These are phyloP conservation scores for Parochlus steinenii DNA, from an alignment of 2,888 invertebrate species.

Conservation along the genomic window DNA sequence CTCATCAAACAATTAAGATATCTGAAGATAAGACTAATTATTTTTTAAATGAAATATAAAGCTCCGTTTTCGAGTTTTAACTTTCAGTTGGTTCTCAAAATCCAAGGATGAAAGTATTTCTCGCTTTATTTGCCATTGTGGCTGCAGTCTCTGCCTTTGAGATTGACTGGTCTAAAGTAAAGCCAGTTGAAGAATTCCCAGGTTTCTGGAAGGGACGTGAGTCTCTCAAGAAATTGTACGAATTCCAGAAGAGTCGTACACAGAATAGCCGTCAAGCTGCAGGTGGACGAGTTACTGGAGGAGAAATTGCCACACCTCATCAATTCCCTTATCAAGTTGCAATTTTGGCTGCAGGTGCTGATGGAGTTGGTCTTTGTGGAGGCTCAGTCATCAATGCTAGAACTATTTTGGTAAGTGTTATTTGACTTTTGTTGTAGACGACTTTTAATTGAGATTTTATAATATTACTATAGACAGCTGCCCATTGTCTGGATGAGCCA, in stretches of 20 bases:
- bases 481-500: conserved; percentile 5
- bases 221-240: too few species aligned
- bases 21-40: too few species aligned
- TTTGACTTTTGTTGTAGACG: background rate
- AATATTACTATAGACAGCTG: background rate
- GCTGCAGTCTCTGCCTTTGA: conserved; percentile 4
- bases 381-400: background rate
- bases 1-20: too few species aligned
- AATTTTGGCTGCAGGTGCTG: too few species aligned
- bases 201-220: conserved; percentile 9
- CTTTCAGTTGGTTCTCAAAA: too few species aligned
- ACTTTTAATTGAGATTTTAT: background rate
- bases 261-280: too few species aligned
- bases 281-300: conserved; percentile 13
- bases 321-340: conserved; percentile 14
- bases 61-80: too few species aligned
- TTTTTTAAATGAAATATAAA: too few species aligned
- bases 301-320: conserved; percentile 13
- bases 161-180: conserved; percentile 10
- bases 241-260: too few species aligned
- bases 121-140: background rate
- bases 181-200: conserved; percentile 2
- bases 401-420: conserved; percentile 1
- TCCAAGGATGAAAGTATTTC: conserved; percentile 9
- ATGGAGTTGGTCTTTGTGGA: conserved; percentile 1